These are phyloP conservation scores for Drosophila guanche DNA, from an alignment of 1,140 invertebrate genomes.

Conservation along the genomic window DNA sequence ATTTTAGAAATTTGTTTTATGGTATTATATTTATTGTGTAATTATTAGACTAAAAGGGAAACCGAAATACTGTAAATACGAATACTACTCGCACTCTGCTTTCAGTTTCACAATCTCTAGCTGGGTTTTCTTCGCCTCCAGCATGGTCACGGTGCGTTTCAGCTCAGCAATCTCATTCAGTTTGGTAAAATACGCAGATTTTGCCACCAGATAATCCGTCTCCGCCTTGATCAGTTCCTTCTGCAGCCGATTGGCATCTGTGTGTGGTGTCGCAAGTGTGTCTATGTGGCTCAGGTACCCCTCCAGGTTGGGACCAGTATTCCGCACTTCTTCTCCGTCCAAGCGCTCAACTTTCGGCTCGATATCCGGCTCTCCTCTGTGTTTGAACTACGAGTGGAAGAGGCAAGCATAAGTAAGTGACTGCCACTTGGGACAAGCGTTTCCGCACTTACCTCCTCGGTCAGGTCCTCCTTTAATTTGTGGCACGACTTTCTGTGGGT, in stretches of 20 bases:
- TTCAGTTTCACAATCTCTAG: conserved; percentile 41
- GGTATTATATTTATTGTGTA: background rate
- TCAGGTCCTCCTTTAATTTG: conserved; percentile 21
- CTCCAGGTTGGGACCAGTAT: conserved; percentile 9
- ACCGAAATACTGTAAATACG: background rate
- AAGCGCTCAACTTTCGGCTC: conserved; percentile 1
- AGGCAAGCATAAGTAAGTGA: no score
- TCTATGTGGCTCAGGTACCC: conserved; percentile 33
- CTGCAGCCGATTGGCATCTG: conserved; percentile 34
- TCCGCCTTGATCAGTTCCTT: conserved; percentile 47
- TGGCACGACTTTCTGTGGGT: conserved; percentile 29
- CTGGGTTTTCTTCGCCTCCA: conserved; percentile 50
- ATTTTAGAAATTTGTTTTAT: background rate
- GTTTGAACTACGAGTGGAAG: background rate
- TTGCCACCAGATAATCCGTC: conserved; percentile 44
- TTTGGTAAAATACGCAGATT: conserved; percentile 40
- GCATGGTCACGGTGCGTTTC: conserved; percentile 43
- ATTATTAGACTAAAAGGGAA: background rate
- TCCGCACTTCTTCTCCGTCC: conserved; percentile 28
- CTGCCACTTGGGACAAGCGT: no score
- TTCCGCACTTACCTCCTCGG: conserved; percentile 20
- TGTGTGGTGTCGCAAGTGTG: conserved; percentile 10
- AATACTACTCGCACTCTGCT: conserved; percentile 48
- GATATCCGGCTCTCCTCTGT: background rate
- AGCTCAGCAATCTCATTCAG: conserved; percentile 47